A percentile compares a stretch with the other conserved stretches of the same genome.
Conservation (phyloP, 1,140 invertebrate species). For the Brachionus sp. region DNA sequence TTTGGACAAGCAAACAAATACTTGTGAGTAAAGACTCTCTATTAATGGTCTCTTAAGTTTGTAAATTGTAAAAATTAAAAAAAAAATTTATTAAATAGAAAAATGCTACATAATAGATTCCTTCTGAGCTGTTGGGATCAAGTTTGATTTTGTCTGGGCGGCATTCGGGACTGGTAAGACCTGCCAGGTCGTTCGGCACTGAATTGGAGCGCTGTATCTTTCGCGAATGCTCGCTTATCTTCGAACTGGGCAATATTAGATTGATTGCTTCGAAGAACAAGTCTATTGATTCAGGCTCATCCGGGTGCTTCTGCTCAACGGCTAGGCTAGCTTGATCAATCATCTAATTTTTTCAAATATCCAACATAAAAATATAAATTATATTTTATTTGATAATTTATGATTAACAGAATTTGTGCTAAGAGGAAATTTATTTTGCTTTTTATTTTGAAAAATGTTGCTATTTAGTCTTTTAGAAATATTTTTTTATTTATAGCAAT, state of each 20-base stretch:
- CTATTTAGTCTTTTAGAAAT: too few species aligned
- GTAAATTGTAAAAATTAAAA: background rate
- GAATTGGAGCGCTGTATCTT: background rate
- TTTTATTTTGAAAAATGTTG: background rate
- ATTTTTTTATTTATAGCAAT: too few species aligned
- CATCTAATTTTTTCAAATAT: background rate
- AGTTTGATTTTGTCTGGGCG: background rate
- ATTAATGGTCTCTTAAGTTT: background rate
- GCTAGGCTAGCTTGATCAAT: background rate
- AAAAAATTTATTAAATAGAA: background rate
- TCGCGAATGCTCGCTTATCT: background rate
- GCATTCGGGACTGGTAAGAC: background rate
- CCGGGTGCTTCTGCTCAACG: background rate
- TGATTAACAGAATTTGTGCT: background rate
- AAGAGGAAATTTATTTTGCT: background rate
- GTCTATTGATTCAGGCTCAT: background rate
- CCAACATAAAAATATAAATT: background rate
- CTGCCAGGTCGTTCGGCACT: background rate
- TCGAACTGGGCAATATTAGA: background rate
- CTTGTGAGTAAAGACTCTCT: background rate
- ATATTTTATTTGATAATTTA: background rate
- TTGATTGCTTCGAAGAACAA: constrained; percentile 21
- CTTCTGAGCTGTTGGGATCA: background rate
- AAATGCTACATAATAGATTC: background rate
- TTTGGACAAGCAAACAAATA: background rate